Percentiles rank a stretch among this genome's conserved stretches.
Evolutionary conservation across 1,140 invertebrate species (phyloP).

Genomic region (Scaptodrosophila lebanonensis): DNA sequence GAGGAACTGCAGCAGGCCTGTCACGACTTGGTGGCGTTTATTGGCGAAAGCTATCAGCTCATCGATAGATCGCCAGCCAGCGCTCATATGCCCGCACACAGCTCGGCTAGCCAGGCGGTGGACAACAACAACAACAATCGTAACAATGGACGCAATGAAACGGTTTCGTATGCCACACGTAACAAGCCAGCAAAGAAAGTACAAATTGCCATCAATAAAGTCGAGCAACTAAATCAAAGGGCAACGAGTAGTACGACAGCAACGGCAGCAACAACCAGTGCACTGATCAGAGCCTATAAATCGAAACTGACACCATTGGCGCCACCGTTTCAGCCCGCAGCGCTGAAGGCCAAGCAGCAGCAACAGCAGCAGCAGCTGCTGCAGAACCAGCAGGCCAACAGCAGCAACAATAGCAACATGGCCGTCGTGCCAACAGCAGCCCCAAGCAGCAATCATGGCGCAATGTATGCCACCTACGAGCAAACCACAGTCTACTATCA

Average conservation of each 20-base stretch:
- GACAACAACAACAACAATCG: conserved; percentile 61
- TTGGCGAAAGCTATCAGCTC: conserved; percentile 64
- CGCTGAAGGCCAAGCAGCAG: conserved; percentile 34
- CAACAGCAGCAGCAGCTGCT: conserved; percentile 1
- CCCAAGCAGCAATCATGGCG: conserved; percentile 14
- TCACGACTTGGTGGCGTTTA: conserved; percentile 60
- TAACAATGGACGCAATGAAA: conserved; percentile 8
- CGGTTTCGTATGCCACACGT: neutral
- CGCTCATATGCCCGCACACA: no score
- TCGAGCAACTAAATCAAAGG: conserved; percentile 3
- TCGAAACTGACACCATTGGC: conserved; percentile 69
- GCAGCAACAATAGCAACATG: conserved; percentile 11
- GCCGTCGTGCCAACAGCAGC: conserved; percentile 24
- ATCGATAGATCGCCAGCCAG: conserved; percentile 40
- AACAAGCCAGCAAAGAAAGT: conserved; percentile 12
- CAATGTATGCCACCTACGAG: conserved; percentile 50
- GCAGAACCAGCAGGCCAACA: neutral
- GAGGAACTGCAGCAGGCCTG: conserved; percentile 36
- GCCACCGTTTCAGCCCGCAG: conserved; percentile 65
- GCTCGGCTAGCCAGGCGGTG: conserved; percentile 10
- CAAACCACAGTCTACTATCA: conserved; percentile 70
- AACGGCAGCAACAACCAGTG: conserved; percentile 16
- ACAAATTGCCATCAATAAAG: conserved; percentile 22
- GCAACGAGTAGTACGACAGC: neutral
- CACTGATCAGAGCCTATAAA: conserved; percentile 63